phyloP scores from a whole-genome alignment of 2,797 vertebrate genomes.

The Hydrocynus forskahlii region DNA sequence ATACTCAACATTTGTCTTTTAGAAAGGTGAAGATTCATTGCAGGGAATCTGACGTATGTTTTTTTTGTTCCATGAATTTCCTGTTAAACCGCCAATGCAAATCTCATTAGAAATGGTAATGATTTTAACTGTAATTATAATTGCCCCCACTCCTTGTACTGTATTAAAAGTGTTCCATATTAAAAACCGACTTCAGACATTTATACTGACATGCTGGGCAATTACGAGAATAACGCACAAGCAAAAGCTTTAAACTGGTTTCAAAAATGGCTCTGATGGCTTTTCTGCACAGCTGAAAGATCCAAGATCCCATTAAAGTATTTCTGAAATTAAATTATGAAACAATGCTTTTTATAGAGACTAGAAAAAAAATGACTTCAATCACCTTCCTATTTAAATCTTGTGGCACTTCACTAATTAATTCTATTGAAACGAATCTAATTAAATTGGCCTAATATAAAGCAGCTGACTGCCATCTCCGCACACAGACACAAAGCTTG shows the following conservation, averaged over 20 bases:
- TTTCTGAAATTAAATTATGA: constrained; percentile 69
- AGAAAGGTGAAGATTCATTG: constrained; percentile 23
- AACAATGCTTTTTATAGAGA: constrained; percentile 70
- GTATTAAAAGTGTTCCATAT: constrained; percentile 32
- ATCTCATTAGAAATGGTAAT: constrained; percentile 41
- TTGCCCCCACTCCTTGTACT: constrained; percentile 24
- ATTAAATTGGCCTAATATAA: constrained; percentile 77
- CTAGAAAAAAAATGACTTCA: constrained; percentile 64
- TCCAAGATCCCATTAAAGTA: constrained; percentile 68
- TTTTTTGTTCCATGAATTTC: not conserved
- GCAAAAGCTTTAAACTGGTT: constrained; percentile 63
- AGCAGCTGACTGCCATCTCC: constrained; percentile 65
- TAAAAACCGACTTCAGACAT: constrained; percentile 36
- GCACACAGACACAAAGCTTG: constrained; percentile 62
- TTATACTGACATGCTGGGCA: constrained; percentile 49
- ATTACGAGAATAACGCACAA: constrained; percentile 54
- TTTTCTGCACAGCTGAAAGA: constrained; percentile 52
- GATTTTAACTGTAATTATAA: constrained; percentile 35
- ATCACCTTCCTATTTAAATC: constrained; percentile 70
- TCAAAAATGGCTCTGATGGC: constrained; percentile 44
- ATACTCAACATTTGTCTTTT: not conserved
- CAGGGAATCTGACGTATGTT: constrained; percentile 14
- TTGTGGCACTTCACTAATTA: constrained; percentile 73
- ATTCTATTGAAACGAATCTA: constrained; percentile 76
- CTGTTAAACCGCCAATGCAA: constrained; percentile 29